Percentiles rank a stretch among this genome's conserved stretches.
These are phyloP conservation scores for Dendrocopos noguchii DNA, from an alignment of 2,113 vertebrate genomes.

Conservation along the genomic window DNA sequence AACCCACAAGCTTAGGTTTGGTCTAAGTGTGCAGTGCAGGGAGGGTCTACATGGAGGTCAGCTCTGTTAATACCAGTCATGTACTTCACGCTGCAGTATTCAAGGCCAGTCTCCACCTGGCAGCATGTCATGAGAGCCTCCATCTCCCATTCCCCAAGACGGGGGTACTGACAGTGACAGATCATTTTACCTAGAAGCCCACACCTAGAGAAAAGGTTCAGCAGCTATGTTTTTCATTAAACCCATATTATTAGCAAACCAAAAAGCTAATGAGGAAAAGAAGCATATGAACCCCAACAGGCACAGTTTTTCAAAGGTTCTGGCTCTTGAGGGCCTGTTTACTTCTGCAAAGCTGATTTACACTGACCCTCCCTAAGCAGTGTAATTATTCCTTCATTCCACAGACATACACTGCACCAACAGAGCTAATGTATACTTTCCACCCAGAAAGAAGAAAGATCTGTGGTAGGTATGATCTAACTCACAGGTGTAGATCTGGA, in stretches of 20 bases:
- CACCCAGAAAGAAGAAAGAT: not conserved
- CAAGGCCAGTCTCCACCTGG: not conserved
- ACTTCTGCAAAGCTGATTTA: not conserved
- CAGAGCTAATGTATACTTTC: not conserved
- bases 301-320: not conserved
- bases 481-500: not conserved
- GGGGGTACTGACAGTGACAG: not conserved
- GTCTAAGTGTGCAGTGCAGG: not conserved
- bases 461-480: not conserved
- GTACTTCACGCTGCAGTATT: not conserved
- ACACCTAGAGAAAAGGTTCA: not conserved
- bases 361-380: not conserved
- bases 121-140: not conserved
- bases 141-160: not conserved
- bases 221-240: not conserved
- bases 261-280: not conserved
- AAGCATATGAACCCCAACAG: not conserved
- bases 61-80: not conserved
- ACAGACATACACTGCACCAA: not conserved
- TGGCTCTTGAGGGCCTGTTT: not conserved
- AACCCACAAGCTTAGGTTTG: not conserved
- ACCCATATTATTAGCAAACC: not conserved
- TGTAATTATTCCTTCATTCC: not conserved
- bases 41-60: rapidly evolving
- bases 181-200: not conserved